Evolutionary conservation across 2,888 invertebrate genomes (phyloP), one percentile per base, ranked within the genome.

Genomic region (Hybos culiciformis): DNA sequence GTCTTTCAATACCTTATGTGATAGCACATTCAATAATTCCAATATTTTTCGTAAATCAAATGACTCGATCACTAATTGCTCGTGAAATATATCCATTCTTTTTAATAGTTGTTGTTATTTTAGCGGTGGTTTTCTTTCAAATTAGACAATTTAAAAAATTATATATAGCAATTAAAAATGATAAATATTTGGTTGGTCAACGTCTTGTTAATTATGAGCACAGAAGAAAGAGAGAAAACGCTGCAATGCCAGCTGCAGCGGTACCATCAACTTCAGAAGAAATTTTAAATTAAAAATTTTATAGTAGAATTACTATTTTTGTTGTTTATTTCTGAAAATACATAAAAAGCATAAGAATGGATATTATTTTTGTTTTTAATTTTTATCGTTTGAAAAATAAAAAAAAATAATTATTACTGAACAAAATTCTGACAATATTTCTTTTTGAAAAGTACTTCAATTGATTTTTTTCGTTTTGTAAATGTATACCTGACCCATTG

Each of bases 111-210:
- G 74, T 76, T 39, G 66, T 82, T 42, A 68, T 83, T 40, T 68
- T 77, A 41, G 74, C 77, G 39, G 74, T 92, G 50, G 71, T 87
- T 43, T 74, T 76, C 48, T 83, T 93, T 58, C 90, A 97, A 74
- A 80, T 93, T 44, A 78, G 84, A 43, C 96, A 97, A 63, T 91
- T 98, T 70, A 81, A 80, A 57, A 86, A 90, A 57, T 70, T 98
- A 15, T 96, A 96, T 65, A 91, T 96, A 62, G 94, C 94, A 67
- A 98, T 98, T 59, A 94, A 96, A 70, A 97, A 98, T 68, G 97
- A 97, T 69, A 97, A 96, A 70, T 96, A 97, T 70, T 75, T 97
- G 39, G 96, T 98, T 12, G 97, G 97, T 0, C 87, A 93, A 57
- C 74, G 94, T 52, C 74, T 98, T 51, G 96, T 97, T 21, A 98